These are phyloP conservation scores for Nephotettix cincticeps DNA, from an alignment of 1,140 invertebrate genomes.

Conservation along the genomic window DNA sequence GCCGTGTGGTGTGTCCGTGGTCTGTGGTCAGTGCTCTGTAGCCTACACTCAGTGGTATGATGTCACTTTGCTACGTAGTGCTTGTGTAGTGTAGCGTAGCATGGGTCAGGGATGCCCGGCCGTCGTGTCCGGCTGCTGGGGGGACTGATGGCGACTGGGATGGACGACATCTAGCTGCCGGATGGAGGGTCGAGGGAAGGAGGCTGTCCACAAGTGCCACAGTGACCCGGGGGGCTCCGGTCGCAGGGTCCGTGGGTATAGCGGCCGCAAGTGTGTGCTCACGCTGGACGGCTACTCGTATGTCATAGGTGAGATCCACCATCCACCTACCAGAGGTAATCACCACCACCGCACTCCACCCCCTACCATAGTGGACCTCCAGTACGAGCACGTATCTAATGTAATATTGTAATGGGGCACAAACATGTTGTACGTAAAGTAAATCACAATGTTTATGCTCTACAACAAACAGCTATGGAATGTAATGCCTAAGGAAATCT, in stretches of 20 bases:
- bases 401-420: no score
- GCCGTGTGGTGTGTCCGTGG: neutral
- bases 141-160: neutral
- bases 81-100: neutral
- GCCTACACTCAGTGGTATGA: neutral
- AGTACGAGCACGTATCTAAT: no score
- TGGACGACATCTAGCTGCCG: neutral
- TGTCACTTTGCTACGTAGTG: neutral
- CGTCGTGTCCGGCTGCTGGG: neutral
- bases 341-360: no score
- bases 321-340: neutral
- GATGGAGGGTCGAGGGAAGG: constrained; percentile 23
- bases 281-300: constrained; percentile 78
- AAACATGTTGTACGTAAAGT: no score
- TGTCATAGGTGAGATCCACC: constrained; percentile 67
- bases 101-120: neutral
- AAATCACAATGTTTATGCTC: no score
- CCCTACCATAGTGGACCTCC: no score
- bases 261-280: constrained; percentile 66
- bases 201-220: constrained; percentile 30
- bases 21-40: neutral
- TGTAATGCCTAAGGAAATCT: no score
- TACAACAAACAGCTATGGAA: no score
- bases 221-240: constrained; percentile 19
- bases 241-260: constrained; percentile 35